Percentiles rank a stretch among this genome's conserved stretches.
phyloP scores from a whole-genome alignment of 2,888 invertebrate genomes.

The Tenthredo distinguenda region DNA sequence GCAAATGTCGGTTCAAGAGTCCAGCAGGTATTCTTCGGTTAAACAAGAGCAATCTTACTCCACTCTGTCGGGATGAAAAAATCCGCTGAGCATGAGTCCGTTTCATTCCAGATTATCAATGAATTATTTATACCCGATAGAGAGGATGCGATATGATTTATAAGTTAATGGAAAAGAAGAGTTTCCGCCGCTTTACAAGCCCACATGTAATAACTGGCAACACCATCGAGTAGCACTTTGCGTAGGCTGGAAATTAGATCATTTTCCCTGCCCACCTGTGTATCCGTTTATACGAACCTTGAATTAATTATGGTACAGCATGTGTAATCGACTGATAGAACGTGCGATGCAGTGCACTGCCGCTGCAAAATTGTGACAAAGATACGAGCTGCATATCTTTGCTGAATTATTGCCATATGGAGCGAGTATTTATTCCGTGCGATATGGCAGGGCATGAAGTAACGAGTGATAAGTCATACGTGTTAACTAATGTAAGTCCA shows the following conservation, averaged over 20 bases:
- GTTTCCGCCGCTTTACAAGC: no score
- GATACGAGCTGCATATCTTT: background rate
- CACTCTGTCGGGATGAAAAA: background rate
- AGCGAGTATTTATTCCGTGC: background rate
- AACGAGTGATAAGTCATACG: background rate
- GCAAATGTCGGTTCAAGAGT: background rate
- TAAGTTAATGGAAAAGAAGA: no score
- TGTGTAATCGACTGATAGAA: no score
- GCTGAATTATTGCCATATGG: background rate
- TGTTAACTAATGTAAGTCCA: background rate
- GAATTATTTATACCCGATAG: conserved; percentile 9
- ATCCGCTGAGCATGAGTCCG: background rate
- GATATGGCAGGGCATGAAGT: background rate
- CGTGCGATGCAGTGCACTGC: no score
- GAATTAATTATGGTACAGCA: no score
- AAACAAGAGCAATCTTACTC: conserved; percentile 25
- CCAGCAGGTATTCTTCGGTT: background rate
- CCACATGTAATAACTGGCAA: no score
- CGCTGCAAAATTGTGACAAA: background rate
- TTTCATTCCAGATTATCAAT: conserved; percentile 6
- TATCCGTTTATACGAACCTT: no score
- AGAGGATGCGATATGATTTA: no score
- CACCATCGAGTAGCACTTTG: no score
- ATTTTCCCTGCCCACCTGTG: no score
- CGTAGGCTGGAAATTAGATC: no score